phyloP scores from a whole-genome alignment of 2,113 vertebrate species.

The Panthera tigris region DNA sequence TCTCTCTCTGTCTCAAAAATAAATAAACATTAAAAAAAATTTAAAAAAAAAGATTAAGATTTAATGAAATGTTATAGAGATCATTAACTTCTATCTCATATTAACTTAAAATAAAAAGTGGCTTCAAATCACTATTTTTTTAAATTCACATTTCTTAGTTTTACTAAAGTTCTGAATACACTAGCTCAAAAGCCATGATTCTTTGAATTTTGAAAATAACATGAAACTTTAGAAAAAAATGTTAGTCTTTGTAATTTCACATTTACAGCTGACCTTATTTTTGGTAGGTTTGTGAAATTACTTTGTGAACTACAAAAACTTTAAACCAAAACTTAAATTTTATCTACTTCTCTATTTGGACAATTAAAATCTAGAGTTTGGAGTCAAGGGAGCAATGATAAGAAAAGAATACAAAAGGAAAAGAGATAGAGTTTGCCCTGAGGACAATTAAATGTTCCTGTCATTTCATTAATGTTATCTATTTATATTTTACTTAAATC shows the following conservation, averaged over 20 bases:
- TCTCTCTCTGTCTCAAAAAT: no score
- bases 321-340: neutral
- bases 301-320: neutral
- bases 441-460: neutral
- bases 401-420: neutral
- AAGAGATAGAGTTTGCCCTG: neutral
- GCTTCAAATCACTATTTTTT: neutral
- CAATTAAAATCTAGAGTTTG: neutral
- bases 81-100: neutral
- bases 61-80: neutral
- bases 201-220: neutral
- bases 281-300: neutral
- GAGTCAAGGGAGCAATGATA: neutral
- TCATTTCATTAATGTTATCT: neutral
- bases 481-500: neutral
- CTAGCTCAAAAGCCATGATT: neutral
- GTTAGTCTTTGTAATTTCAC: neutral
- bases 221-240: neutral
- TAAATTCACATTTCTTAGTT: neutral
- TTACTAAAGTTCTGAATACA: neutral
- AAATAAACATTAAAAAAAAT: no score
- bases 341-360: neutral
- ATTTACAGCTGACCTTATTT: neutral
- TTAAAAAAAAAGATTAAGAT: neutral
- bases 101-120: conserved; percentile 19